Percentiles rank a stretch among this genome's conserved stretches.
Conservation (phyloP, 2,888 invertebrate species). For the Helicoverpa assulta region DNA sequence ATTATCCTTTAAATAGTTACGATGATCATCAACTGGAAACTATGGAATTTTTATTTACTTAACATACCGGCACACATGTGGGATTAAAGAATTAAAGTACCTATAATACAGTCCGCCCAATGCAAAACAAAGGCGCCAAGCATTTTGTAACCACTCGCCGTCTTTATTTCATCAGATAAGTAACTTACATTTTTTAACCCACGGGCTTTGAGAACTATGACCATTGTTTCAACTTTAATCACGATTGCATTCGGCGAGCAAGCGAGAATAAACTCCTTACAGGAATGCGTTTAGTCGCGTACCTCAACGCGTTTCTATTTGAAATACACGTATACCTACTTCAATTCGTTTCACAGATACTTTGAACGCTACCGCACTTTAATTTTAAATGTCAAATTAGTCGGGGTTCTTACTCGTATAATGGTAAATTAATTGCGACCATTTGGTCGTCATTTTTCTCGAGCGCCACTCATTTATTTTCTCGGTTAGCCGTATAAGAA, state of each 20-base stretch:
- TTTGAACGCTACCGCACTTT: slow-evolving; percentile 33
- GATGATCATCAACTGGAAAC: slow-evolving; percentile 14
- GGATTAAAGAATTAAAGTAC: slow-evolving; percentile 27
- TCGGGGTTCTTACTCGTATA: slow-evolving; percentile 40
- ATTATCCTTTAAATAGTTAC: slow-evolving; percentile 6
- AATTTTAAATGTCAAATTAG: slow-evolving; percentile 43
- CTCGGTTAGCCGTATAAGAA: slow-evolving; percentile 73
- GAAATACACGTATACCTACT: slow-evolving; percentile 26
- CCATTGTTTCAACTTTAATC: slow-evolving; percentile 72
- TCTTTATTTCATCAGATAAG: slow-evolving; percentile 69
- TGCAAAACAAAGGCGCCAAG: slow-evolving; percentile 64
- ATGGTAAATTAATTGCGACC: slow-evolving; percentile 57
- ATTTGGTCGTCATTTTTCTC: slow-evolving; percentile 61
- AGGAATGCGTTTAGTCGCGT: slow-evolving; percentile 38
- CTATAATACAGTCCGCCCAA: slow-evolving; percentile 52
- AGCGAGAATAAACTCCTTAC: slow-evolving; percentile 56
- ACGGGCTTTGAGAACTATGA: slow-evolving; percentile 66
- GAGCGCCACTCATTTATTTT: slow-evolving; percentile 63
- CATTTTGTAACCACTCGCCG: slow-evolving; percentile 57
- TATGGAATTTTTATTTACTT: slow-evolving; percentile 17
- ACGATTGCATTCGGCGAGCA: slow-evolving; percentile 65
- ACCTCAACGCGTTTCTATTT: slow-evolving; percentile 22
- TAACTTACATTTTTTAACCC: slow-evolving; percentile 62
- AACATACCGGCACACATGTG: slow-evolving; percentile 5
- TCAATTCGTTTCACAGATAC: slow-evolving; percentile 33